These are phyloP conservation scores for Protaetia brevitarsis DNA, from an alignment of 1,140 invertebrate genomes.

Conservation along the genomic window DNA sequence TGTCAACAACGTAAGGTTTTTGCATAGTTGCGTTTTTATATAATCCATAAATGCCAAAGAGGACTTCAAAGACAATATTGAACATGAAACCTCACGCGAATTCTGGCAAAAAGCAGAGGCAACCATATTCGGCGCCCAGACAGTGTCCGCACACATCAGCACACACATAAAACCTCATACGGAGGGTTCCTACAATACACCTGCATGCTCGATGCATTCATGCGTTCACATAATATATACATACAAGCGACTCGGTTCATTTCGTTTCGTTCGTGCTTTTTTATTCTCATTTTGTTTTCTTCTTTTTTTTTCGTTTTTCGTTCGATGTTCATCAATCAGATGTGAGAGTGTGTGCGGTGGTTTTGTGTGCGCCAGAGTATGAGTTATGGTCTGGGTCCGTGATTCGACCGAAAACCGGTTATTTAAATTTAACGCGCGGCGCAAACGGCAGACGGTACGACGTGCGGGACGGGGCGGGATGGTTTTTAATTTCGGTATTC, in stretches of 20 bases:
- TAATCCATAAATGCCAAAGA: not conserved
- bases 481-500: constrained; percentile 18
- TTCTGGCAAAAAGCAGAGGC: not conserved
- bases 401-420: constrained; percentile 17
- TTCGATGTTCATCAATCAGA: constrained; percentile 18
- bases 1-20: no score
- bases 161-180: not conserved
- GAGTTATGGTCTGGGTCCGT: constrained; percentile 16
- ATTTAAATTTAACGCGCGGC: constrained; percentile 17
- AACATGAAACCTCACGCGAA: not conserved
- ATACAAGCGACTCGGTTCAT: not conserved
- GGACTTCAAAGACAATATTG: not conserved
- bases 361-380: constrained; percentile 3
- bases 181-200: not conserved
- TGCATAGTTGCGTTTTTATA: not conserved
- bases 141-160: not conserved
- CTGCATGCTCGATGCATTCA: not conserved
- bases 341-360: constrained; percentile 11
- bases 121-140: not conserved
- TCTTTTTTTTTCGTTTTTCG: not conserved
- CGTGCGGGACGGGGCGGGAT: not conserved
- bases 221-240: not conserved
- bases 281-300: not conserved
- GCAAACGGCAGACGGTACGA: constrained; percentile 8
- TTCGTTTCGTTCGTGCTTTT: not conserved